Conservation (phyloP, 2,888 invertebrate species). For the Campaea margaritaria region DNA sequence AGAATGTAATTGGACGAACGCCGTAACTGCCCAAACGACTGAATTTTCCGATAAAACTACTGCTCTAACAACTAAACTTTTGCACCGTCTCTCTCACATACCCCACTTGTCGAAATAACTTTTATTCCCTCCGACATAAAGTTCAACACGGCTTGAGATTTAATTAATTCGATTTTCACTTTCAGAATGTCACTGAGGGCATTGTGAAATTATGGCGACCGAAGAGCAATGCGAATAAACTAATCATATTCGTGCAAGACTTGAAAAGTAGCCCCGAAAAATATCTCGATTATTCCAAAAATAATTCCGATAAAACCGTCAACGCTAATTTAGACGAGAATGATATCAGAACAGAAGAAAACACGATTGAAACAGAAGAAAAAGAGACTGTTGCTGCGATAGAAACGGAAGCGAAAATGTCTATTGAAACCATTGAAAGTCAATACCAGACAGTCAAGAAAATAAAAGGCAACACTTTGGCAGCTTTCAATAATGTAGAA, state of each 20-base stretch:
- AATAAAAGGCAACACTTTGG: constrained; percentile 44
- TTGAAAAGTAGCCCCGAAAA: constrained; percentile 65
- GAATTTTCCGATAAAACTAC: constrained; percentile 34
- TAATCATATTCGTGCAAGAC: constrained; percentile 67
- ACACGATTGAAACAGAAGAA: constrained; percentile 25
- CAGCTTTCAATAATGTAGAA: constrained; percentile 62
- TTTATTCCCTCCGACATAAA: background rate
- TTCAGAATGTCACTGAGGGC: constrained; percentile 74
- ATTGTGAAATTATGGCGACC: constrained; percentile 74
- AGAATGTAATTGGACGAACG: background rate
- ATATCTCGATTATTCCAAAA: constrained; percentile 44
- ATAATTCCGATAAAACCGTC: constrained; percentile 5
- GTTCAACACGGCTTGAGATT: background rate
- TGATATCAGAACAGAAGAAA: constrained; percentile 7
- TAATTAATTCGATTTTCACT: constrained; percentile 36
- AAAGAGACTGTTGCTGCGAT: constrained; percentile 33
- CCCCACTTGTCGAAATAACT: background rate
- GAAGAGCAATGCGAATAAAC: constrained; percentile 68
- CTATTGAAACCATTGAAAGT: constrained; percentile 58
- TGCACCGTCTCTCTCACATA: constrained; percentile 3
- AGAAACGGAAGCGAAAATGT: constrained; percentile 24
- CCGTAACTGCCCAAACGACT: constrained; percentile 22
- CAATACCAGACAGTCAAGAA: constrained; percentile 75
- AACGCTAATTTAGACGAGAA: background rate
- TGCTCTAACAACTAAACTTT: constrained; percentile 44